Conservation (phyloP, 2,113 vertebrate genomes). For the Fukomys damarensis region DNA sequence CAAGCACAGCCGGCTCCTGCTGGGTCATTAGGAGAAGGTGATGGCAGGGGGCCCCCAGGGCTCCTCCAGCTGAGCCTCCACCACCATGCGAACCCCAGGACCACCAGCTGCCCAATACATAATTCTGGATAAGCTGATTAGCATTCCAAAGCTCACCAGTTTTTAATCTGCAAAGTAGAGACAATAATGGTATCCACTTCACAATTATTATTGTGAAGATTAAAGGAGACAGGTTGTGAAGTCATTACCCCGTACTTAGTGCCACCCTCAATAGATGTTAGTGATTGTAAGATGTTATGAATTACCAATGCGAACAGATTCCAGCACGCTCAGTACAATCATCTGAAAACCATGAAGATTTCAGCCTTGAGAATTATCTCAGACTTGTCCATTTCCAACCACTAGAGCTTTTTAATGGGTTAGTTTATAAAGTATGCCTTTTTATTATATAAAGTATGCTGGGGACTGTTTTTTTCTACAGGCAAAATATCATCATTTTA, state of each 20-base stretch:
- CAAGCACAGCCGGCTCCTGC: not conserved
- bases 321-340: not conserved
- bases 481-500: not conserved
- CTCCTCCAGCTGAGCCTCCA: not conserved
- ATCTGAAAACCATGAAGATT: not conserved
- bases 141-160: not conserved
- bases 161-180: not conserved
- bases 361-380: not conserved
- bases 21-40: not conserved
- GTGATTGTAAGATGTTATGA: not conserved
- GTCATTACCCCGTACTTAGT: not conserved
- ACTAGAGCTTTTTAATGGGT: not conserved
- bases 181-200: not conserved
- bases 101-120: rapidly evolving
- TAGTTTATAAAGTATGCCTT: not conserved
- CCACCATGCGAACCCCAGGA: not conserved
- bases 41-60: too few species aligned
- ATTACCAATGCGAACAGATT: not conserved
- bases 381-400: not conserved
- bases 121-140: not conserved
- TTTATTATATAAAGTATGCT: not conserved
- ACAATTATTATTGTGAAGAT: not conserved
- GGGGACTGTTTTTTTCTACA: not conserved
- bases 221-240: not conserved
- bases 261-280: not conserved